These are phyloP conservation scores for Merodon equestris DNA, from an alignment of 2,888 invertebrate genomes.

Conservation along the genomic window DNA sequence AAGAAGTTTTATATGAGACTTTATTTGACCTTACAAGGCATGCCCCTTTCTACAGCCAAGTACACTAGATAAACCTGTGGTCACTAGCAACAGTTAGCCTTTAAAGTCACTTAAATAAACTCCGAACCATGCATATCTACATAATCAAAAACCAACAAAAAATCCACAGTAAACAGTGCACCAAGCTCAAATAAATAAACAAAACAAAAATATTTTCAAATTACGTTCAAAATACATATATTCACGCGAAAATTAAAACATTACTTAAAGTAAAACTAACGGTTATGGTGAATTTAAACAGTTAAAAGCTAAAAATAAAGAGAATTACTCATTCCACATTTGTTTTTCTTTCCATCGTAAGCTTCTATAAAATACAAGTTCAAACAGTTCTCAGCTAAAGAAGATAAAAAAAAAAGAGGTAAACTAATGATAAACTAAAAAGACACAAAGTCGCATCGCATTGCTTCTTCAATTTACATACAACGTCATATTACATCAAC, in stretches of 20 bases:
- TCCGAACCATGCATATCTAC: too few relatives aligned
- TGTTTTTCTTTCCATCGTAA: slow-evolving; percentile 26
- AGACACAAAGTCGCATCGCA: slow-evolving; percentile 21
- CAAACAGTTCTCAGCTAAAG: slow-evolving; percentile 27
- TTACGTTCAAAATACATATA: slow-evolving; percentile 42
- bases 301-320: slow-evolving; percentile 46
- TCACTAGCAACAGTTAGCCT: too few relatives aligned
- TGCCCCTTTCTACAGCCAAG: too few relatives aligned
- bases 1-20: too few relatives aligned
- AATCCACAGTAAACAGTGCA: not conserved
- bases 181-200: not conserved
- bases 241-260: slow-evolving; percentile 52
- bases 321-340: slow-evolving; percentile 43
- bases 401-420: slow-evolving; percentile 2
- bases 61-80: too few relatives aligned
- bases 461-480: slow-evolving; percentile 25
- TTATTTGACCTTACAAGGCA: too few relatives aligned
- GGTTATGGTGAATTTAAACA: slow-evolving; percentile 39
- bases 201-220: not conserved
- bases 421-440: slow-evolving; percentile 14
- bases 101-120: too few relatives aligned
- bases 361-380: slow-evolving; percentile 22
- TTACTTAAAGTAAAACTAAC: slow-evolving; percentile 37
- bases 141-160: not conserved
- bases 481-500: slow-evolving; percentile 47